These are phyloP conservation scores for Formica selysi DNA, from an alignment of 1,140 invertebrate genomes.

Conservation along the genomic window DNA sequence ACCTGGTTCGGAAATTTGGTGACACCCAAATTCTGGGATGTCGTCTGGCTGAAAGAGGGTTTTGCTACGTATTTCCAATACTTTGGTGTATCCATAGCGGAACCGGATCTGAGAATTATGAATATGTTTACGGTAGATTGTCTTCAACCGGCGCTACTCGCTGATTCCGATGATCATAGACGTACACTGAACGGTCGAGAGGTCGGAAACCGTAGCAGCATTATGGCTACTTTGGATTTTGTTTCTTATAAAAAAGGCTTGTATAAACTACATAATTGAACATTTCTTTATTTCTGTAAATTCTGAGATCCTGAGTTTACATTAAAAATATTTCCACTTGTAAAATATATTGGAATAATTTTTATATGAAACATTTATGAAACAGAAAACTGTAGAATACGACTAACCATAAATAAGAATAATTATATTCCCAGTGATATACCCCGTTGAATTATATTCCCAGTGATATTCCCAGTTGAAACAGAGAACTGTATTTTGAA, in stretches of 20 bases:
- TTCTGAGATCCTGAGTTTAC: not conserved
- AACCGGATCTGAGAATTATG: constrained; percentile 91
- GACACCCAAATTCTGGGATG: constrained; percentile 91
- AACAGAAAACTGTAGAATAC: not conserved
- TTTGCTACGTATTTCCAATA: constrained; percentile 93
- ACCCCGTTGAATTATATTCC: too few species aligned
- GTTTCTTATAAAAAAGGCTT: constrained; percentile 92
- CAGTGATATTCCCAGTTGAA: too few species aligned
- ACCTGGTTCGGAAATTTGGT: constrained; percentile 94
- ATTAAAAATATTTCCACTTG: not conserved
- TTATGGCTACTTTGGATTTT: constrained; percentile 92
- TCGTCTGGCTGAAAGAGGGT: constrained; percentile 94
- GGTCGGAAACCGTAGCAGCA: constrained; percentile 91
- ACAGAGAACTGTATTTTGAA: not conserved
- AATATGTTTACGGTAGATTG: constrained; percentile 92
- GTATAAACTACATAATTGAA: not conserved
- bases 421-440: too few species aligned
- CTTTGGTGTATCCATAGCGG: constrained; percentile 86
- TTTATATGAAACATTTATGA: not conserved
- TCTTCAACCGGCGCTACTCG: constrained; percentile 87
- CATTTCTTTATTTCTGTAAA: not conserved
- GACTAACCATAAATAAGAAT: too few species aligned
- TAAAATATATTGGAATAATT: not conserved
- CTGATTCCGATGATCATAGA: constrained; percentile 89
- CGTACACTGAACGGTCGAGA: constrained; percentile 92